Evolutionary conservation across 2,888 invertebrate genomes (phyloP), one percentile per base, ranked within the genome.

Genomic region (Cosmia pyralina): DNA sequence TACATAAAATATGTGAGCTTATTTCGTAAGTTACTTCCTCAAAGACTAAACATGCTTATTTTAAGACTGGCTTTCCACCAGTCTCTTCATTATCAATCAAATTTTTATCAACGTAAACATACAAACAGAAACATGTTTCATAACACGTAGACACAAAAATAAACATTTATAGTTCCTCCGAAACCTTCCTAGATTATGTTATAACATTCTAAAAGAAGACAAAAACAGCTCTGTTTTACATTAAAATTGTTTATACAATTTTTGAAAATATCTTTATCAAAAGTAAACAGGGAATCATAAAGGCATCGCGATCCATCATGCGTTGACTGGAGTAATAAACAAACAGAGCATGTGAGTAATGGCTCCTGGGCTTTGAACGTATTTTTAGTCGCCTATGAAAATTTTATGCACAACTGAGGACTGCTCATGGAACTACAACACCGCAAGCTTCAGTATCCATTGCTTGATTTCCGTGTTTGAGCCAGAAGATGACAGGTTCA

Each of bases 271-370:
- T 77, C 57, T 85, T 78, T 83, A 75, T 72, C 72, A 75, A 81
- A 76, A 69, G 65, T 81, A 76, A 81, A 83, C 82, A 80, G 41
- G 74, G 74, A 81, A 77, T 80, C 83, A 75, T 72, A 82, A 82
- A 79, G 63, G 79, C 72, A 79, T 81, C 38, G 4, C 85, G 77
- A 89, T 89, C 85, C 81, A 89, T 90, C 86, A 87, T 75, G 48
- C 74, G 81, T 69, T 72, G 84, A 84, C 87, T 84, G 82, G 50
- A 81, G 75, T 79, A 79, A 87, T 87, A 88, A 87, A 87, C 86
- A 86, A 87, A 88, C 86, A 83, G 70, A 79, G 82, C 77, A 64
- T 69, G 73, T 72, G 68, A 79, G 76, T 84, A 77, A 85, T 85
- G 72, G 67, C 66, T 77, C 41, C 62, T 60, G 68, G 44, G 75